These are phyloP conservation scores for Tympanuchus pallidicinctus DNA, from an alignment of 2,113 vertebrate species.

Conservation along the genomic window DNA sequence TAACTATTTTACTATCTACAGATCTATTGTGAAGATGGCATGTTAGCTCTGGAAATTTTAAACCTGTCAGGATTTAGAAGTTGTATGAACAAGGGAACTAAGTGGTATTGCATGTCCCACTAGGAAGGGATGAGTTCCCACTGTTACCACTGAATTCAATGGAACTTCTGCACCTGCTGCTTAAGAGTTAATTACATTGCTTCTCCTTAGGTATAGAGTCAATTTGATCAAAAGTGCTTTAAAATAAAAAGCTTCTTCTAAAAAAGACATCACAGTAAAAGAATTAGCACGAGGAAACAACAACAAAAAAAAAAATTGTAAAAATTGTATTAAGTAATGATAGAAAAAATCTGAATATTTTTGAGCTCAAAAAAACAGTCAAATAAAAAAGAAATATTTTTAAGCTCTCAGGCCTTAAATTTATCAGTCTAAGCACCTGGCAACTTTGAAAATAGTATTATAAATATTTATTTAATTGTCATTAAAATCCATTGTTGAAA, in stretches of 20 bases:
- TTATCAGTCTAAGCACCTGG: slow-evolving; percentile 60
- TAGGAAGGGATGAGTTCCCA: not conserved
- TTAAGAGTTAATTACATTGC: not conserved
- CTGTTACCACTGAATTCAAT: not conserved
- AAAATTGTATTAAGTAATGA: not conserved
- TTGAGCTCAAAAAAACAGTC: not conserved
- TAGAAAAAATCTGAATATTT: not conserved
- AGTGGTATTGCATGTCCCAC: not conserved
- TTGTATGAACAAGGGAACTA: not conserved
- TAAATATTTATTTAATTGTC: slow-evolving; percentile 75
- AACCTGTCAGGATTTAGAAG: not conserved
- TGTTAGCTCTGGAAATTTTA: not conserved
- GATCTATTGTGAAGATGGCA: not conserved
- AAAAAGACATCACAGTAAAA: slow-evolving; percentile 1
- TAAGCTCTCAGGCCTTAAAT: slow-evolving; percentile 22
- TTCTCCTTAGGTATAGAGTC: not conserved
- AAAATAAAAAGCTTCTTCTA: not conserved
- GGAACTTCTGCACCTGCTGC: not conserved
- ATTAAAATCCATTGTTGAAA: slow-evolving; percentile 72
- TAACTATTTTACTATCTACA: not conserved
- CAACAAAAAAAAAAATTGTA: not conserved
- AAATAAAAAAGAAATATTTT: not conserved
- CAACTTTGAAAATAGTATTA: slow-evolving; percentile 68
- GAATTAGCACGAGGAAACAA: not conserved
- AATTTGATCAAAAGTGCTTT: not conserved